Percentiles rank a stretch among this genome's conserved stretches.
phyloP scores from a whole-genome alignment of 2,113 vertebrate species.

The Baryphthengus martii region DNA sequence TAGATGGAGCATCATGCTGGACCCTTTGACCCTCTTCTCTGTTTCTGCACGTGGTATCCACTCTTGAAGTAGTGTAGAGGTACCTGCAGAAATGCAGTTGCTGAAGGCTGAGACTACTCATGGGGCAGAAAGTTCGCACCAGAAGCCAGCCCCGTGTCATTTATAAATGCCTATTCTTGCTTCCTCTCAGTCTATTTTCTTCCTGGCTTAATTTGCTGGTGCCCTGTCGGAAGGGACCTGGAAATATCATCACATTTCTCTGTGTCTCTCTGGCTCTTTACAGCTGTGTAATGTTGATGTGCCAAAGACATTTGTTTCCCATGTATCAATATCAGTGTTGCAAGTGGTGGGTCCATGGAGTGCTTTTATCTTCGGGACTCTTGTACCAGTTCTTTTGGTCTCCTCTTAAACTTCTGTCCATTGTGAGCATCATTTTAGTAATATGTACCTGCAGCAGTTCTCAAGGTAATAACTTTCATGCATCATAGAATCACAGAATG shows the following conservation, averaged over 20 bases:
- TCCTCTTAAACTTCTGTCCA: not conserved
- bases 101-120: not conserved
- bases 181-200: constrained; percentile 45
- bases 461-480: not conserved
- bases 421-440: not conserved
- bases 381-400: not conserved
- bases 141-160: not conserved
- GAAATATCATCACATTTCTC: not conserved
- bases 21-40: not conserved
- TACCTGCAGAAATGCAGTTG: not conserved
- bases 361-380: not conserved
- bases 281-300: not conserved
- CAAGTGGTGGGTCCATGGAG: not conserved
- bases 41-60: fast-evolving
- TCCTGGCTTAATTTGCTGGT: constrained; percentile 14
- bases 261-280: not conserved
- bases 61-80: not conserved
- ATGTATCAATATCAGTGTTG: not conserved
- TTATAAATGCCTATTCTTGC: not conserved
- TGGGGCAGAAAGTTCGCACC: not conserved
- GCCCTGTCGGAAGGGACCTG: too few relatives aligned
- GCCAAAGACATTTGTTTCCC: constrained; percentile 24
- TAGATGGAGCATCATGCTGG: not conserved
- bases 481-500: too few relatives aligned
- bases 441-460: not conserved